These are phyloP conservation scores for Chlorodrepanis virens DNA, from an alignment of 2,113 vertebrate species.

Conservation along the genomic window DNA sequence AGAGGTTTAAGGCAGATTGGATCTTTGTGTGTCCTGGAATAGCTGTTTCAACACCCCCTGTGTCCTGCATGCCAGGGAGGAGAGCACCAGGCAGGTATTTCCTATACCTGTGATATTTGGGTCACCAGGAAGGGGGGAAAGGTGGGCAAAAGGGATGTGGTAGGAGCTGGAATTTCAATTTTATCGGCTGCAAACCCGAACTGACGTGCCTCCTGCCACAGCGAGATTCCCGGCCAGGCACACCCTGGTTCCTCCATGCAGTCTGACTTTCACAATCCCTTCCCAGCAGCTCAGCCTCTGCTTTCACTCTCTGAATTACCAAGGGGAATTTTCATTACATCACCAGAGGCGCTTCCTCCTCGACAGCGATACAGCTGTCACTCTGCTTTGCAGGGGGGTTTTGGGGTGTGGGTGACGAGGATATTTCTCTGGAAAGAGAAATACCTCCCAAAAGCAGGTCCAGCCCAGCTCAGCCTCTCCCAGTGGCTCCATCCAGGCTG, in stretches of 20 bases:
- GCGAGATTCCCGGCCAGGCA: not conserved
- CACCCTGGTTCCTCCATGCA: not conserved
- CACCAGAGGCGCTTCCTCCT: slow-evolving; percentile 32
- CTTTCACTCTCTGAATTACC: slow-evolving; percentile 57
- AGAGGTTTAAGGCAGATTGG: not conserved
- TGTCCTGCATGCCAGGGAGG: not conserved
- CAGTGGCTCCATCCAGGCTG: not conserved
- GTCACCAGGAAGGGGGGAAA: not conserved
- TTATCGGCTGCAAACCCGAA: not conserved
- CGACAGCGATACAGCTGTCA: not conserved
- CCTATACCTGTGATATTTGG: not conserved
- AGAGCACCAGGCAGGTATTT: not conserved
- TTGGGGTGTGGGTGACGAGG: not conserved
- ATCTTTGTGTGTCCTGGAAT: not conserved
- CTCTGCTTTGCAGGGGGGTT: not conserved
- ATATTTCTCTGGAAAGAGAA: not conserved
- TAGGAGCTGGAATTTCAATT: not conserved
- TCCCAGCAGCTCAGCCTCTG: slow-evolving; percentile 40
- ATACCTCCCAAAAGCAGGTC: not conserved
- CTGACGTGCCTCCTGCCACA: not conserved
- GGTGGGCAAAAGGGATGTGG: not conserved
- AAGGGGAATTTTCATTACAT: slow-evolving; percentile 43
- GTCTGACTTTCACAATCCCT: not conserved
- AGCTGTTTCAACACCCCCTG: not conserved
- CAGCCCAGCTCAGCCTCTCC: not conserved